phyloP scores from a whole-genome alignment of 1,140 invertebrate species.

The Atta colombica region DNA sequence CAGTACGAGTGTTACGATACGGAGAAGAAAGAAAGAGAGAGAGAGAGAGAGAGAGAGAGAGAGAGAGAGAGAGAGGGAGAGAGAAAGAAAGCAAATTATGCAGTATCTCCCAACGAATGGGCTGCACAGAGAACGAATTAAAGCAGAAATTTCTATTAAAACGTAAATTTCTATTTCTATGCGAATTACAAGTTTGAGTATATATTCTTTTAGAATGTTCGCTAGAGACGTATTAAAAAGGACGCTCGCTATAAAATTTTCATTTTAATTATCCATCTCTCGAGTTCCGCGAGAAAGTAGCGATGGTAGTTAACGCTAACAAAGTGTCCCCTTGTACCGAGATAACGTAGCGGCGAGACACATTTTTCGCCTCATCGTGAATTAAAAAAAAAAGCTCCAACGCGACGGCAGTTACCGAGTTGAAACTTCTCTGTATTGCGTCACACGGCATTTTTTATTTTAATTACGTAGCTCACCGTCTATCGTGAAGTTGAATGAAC shows the following conservation, averaged over 20 bases:
- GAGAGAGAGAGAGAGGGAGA: too few relatives aligned
- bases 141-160: slow-evolving; percentile 53
- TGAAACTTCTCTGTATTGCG: slow-evolving; percentile 57
- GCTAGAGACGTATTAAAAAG: slow-evolving; percentile 39
- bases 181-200: slow-evolving; percentile 36
- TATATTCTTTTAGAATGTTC: slow-evolving; percentile 42
- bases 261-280: slow-evolving; percentile 60
- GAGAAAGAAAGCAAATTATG: not conserved
- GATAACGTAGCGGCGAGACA: slow-evolving; percentile 53
- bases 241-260: slow-evolving; percentile 56
- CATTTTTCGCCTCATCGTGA: slow-evolving; percentile 57
- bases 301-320: slow-evolving; percentile 60
- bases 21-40: not conserved
- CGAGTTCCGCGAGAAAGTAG: slow-evolving; percentile 37
- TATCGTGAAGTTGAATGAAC: slow-evolving; percentile 54
- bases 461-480: slow-evolving; percentile 46
- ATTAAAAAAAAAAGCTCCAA: slow-evolving; percentile 7
- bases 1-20: slow-evolving; percentile 8
- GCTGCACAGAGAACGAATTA: slow-evolving; percentile 39
- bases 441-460: slow-evolving; percentile 51
- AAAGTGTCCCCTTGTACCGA: slow-evolving; percentile 60
- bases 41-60: too few relatives aligned
- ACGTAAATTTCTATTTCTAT: slow-evolving; percentile 50
- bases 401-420: slow-evolving; percentile 35
- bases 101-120: not conserved